These are phyloP conservation scores for Stegostoma tigrinum DNA, from an alignment of 2,113 vertebrate species.

Conservation along the genomic window DNA sequence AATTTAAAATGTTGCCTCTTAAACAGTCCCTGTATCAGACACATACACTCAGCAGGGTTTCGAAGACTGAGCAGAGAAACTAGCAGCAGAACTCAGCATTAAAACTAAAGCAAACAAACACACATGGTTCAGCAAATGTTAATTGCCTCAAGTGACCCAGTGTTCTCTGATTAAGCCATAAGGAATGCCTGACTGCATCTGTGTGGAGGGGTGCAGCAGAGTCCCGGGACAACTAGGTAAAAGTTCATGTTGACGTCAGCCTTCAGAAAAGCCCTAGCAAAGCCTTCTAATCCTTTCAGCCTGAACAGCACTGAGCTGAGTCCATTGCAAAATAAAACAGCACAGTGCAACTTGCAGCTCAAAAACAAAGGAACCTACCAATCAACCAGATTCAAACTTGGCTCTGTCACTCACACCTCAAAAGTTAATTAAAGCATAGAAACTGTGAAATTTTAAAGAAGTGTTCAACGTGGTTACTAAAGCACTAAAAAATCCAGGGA, in stretches of 20 bases:
- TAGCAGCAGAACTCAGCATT: neutral
- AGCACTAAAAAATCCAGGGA: neutral
- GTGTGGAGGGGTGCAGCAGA: constrained; percentile 25
- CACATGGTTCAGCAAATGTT: neutral
- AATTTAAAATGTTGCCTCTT: no score
- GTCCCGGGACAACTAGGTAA: constrained; percentile 56
- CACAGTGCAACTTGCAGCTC: neutral
- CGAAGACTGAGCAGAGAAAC: neutral
- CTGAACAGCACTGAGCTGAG: neutral
- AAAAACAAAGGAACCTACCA: neutral
- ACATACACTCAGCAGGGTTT: neutral
- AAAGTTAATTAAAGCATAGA: neutral
- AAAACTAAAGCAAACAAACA: neutral
- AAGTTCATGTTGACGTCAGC: constrained; percentile 59
- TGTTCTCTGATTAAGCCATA: neutral
- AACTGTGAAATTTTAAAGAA: neutral
- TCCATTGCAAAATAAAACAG: neutral
- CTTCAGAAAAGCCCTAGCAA: neutral
- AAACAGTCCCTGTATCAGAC: neutral
- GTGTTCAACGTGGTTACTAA: neutral
- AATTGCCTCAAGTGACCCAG: neutral
- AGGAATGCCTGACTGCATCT: constrained; percentile 22
- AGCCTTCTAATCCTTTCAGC: constrained; percentile 9
- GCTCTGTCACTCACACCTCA: neutral
- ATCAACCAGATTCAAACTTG: neutral